Evolutionary conservation across 92 coral and sea anemone genomes (phyloP).

Genomic region (Paramuricea clavata): DNA sequence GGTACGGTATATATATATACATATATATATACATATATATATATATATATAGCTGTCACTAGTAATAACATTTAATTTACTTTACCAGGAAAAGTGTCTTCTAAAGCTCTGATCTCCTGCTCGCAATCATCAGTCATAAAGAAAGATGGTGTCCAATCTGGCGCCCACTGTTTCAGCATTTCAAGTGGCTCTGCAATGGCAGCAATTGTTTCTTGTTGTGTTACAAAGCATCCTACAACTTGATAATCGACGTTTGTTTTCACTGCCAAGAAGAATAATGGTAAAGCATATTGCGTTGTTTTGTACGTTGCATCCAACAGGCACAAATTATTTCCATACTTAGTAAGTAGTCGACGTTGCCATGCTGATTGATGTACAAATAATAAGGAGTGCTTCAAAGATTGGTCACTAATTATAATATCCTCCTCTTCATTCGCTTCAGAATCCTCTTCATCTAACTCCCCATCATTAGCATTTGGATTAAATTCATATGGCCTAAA

Average conservation of each 20-base stretch:
- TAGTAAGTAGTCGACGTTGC: slow-evolving; percentile 51
- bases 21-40: too few relatives aligned
- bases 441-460: slow-evolving; percentile 26
- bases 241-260: slow-evolving; percentile 72
- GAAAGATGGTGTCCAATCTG: slow-evolving; percentile 57
- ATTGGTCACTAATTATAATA: slow-evolving; percentile 31
- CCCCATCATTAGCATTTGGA: neutral
- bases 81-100: neutral
- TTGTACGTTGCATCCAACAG: slow-evolving; percentile 73
- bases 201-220: slow-evolving; percentile 54
- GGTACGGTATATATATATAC: too few relatives aligned
- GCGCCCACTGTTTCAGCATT: slow-evolving; percentile 64
- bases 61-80: neutral
- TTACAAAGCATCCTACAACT: slow-evolving; percentile 61
- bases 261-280: slow-evolving; percentile 71
- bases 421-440: slow-evolving; percentile 63
- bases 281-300: slow-evolving; percentile 69
- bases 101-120: slow-evolving; percentile 54
- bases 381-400: slow-evolving; percentile 30
- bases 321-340: slow-evolving; percentile 65
- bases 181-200: slow-evolving; percentile 64
- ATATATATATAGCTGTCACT: too few relatives aligned
- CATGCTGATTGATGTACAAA: slow-evolving; percentile 71
- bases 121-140: slow-evolving; percentile 64
- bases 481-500: slow-evolving; percentile 52